Base-by-base conservation (phyloP, 2,888 invertebrate genomes). In the Sarcophaga caerulescens region DNA sequence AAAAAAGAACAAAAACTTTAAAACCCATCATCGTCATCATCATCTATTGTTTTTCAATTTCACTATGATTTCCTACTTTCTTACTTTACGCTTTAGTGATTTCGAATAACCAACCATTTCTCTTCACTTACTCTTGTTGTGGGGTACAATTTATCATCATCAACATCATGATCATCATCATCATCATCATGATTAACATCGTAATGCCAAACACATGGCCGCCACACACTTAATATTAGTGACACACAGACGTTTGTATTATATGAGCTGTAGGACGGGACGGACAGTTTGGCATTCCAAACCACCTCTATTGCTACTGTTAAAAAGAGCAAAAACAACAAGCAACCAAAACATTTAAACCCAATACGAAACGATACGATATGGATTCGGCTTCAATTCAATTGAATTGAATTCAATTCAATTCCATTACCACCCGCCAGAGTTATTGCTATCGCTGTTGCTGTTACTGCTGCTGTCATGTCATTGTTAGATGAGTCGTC, bases 1-100 rank as follows among this genome's bases (percentile, higher is more conserved):
- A 2, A 63, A 65, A 74, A 12, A 45, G 23, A 73, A 47, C 21
- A 25, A 25, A 5, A 70, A 65, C 12, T 35, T 52, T 52, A 25
- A 59, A 74, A 44, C 19, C 11, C 69, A 62, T 69, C 69, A 44
- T 69, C 68, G 77, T 68, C 69, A 62, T 69, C 69, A 44, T 69
- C 68, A 81, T 68, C 81, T 81, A 85, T 81, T 85, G 85, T 85
- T 77, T 68, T 73, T 81, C 71, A 77, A 76, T 84, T 76, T 80
- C 76, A 77, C 76, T 85, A 69, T 73, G 83, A 85, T 85, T 85
- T 83, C 80, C 85, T 85, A 85, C 85, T 85, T 85, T 85, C 85
- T 83, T 83, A 73, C 63, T 85, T 85, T 65, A 85, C 85, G 85
- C 77, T 80, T 82, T 14, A 83, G 63, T 81, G 83, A 12, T 65